phyloP scores from a whole-genome alignment of 2,888 invertebrate species.

The Caenorhabditis drosophilae region DNA sequence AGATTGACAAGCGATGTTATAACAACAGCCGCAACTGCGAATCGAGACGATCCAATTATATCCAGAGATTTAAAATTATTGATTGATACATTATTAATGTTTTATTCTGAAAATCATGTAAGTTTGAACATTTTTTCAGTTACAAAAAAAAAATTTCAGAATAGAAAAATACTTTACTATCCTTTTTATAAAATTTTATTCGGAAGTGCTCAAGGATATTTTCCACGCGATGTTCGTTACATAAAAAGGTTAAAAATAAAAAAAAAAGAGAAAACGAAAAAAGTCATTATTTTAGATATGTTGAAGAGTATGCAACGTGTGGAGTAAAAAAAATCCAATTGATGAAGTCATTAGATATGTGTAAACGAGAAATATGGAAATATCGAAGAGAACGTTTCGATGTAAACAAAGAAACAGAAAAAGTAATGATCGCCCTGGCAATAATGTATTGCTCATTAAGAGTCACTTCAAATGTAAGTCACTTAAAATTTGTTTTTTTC shows the following conservation, averaged over 20 bases:
- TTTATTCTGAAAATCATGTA: no score
- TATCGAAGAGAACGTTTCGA: not conserved
- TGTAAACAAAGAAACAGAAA: not conserved
- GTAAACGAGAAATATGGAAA: not conserved
- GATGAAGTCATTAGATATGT: not conserved
- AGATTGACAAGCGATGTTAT: not conserved
- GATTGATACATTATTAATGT: not conserved
- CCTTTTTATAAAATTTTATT: constrained; percentile 1
- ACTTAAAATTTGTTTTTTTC: no score
- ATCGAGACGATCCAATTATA: not conserved
- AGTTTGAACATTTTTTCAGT: no score
- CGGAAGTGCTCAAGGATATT: not conserved
- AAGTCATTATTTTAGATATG: not conserved
- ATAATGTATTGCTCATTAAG: not conserved
- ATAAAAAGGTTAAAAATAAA: not conserved
- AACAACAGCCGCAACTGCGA: not conserved
- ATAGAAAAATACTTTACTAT: no score
- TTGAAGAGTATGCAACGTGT: not conserved
- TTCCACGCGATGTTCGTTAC: not conserved
- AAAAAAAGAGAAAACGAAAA: not conserved
- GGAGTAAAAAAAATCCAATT: not conserved
- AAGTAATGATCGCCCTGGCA: not conserved
- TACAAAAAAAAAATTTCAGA: no score
- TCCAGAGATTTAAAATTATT: not conserved
- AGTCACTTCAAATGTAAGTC: no score